Evolutionary conservation across 2,797 vertebrate genomes (phyloP), one percentile per base, ranked within the genome.

Genomic region (Pelodytes ibericus): DNA sequence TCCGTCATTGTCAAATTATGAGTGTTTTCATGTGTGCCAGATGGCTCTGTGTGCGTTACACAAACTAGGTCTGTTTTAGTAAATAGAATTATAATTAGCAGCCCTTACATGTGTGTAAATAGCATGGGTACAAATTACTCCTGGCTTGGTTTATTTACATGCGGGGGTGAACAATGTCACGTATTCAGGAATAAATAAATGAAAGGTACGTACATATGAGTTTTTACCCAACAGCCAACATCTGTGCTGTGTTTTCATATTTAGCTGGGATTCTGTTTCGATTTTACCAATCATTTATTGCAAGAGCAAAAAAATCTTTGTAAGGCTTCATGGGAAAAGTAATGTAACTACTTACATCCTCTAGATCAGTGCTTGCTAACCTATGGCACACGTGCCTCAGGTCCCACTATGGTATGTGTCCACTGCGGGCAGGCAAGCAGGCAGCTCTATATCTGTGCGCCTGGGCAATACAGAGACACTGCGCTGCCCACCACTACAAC

Each of bases 101-200:
- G 29, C 25, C 20, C n/a, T 51, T 51, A 75, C 6, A 24, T 22
- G 49, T 56, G 49, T 49, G 75, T 44, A 57, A 22, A 49, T 41
- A 67, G 51, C 24, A 22, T 8, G 26, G 30, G 3, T 25, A 53
- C 41, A 61, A 72, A 73, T 68, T 16, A 60, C 41, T 61, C 47
- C 44, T 20, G 61, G 22, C 39, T 44, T 39, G 36, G 75, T 78
- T 79, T 79, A 79, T 79, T 73, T 79, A 62, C 60, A 20, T 44
- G 57, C 71, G 33, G 15, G 59, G 39, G 61, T 68, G 60, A 79
- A 44, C 57, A 72, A 71, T 79, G 20, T 36, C 15, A 36, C 26
- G 22, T 51, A 36, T 65, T 61, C 61, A 24, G 65, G 63, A 78
- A 67, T 59, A 66, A 72, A 72, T 78, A 72, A 72, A 72, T 78